Conservation (phyloP, 2,113 vertebrate genomes). For the Amphiprion ocellaris region DNA sequence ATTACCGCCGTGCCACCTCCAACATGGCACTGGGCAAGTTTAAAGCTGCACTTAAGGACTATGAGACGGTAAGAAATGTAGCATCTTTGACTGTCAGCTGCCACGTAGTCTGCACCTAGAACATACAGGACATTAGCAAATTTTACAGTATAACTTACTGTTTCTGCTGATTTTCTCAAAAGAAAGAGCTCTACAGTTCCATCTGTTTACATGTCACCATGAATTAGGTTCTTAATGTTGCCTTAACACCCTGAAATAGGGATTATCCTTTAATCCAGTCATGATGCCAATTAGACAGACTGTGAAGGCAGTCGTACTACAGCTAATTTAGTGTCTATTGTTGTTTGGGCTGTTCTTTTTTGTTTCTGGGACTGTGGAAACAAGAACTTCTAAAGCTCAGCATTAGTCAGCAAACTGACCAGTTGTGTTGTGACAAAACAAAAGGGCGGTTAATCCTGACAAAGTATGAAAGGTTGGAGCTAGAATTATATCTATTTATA, state of each 20-base stretch:
- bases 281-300: slow-evolving; percentile 49
- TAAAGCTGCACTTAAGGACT: slow-evolving; percentile 94
- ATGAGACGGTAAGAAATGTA: slow-evolving; percentile 89
- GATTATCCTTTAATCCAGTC: slow-evolving; percentile 64
- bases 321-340: slow-evolving; percentile 40
- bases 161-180: neutral
- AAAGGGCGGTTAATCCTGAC: neutral
- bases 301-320: slow-evolving; percentile 22
- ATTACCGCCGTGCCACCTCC: slow-evolving; percentile 94
- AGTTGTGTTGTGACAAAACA: slow-evolving; percentile 11
- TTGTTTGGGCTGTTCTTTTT: neutral
- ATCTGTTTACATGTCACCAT: slow-evolving; percentile 15
- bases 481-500: slow-evolving; percentile 10
- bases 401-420: neutral
- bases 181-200: neutral
- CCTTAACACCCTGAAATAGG: slow-evolving; percentile 23
- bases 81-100: neutral
- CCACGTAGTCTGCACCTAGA: neutral
- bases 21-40: slow-evolving; percentile 98
- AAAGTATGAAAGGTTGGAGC: neutral
- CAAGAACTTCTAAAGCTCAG: slow-evolving; percentile 19
- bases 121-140: neutral
- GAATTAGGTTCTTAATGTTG: slow-evolving; percentile 28
- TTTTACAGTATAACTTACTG: neutral
- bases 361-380: neutral